These are phyloP conservation scores for Eurypyga helias DNA, from an alignment of 2,113 vertebrate genomes.

Conservation along the genomic window DNA sequence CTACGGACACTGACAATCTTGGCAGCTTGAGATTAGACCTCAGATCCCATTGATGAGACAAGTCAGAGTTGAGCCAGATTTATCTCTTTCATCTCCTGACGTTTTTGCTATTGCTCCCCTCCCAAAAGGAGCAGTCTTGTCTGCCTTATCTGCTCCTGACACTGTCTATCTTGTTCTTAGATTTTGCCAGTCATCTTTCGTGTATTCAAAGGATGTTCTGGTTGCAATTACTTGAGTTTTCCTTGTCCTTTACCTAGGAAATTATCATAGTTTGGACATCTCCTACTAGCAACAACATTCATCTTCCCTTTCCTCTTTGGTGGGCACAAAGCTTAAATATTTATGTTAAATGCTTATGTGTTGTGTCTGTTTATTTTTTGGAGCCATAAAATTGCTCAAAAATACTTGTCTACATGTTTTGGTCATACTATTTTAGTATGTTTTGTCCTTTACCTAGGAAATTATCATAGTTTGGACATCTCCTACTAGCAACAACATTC, in stretches of 20 bases:
- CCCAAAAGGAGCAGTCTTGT: not conserved
- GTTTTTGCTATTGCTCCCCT: not conserved
- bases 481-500: not conserved
- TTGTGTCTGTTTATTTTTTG: not conserved
- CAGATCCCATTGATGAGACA: not conserved
- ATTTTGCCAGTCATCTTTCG: not conserved
- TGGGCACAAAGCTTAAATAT: not conserved
- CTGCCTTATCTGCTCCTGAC: not conserved
- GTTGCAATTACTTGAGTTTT: not conserved
- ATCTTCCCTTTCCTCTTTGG: not conserved
- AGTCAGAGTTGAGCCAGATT: not conserved
- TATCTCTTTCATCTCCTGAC: not conserved
- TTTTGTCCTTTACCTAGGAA: not conserved
- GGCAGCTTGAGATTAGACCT: not conserved
- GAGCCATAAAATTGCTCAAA: not conserved
- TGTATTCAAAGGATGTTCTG: not conserved
- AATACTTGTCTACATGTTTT: not conserved
- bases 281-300: not conserved
- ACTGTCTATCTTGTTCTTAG: not conserved
- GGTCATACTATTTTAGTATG: not conserved
- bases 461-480: not conserved
- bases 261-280: not conserved
- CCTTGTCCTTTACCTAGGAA: not conserved
- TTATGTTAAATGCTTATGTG: not conserved
- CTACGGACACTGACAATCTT: accelerated